Conservation (phyloP, 2,888 invertebrate species). For the Eueremaeus valkanovi region DNA sequence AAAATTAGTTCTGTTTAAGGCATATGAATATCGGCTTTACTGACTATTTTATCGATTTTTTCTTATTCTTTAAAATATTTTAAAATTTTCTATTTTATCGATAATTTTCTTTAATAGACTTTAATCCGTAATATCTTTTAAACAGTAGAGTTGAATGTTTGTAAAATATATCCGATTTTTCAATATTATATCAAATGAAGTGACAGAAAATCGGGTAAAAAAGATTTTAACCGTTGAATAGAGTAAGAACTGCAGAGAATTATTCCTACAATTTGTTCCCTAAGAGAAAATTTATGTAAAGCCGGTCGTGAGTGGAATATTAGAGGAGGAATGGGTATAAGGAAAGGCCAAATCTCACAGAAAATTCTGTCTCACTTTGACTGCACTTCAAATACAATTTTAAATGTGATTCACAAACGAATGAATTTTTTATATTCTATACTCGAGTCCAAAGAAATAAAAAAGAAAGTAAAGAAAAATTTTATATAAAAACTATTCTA, state of each 20-base stretch:
- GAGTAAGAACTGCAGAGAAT: not conserved
- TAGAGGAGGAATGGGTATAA: not conserved
- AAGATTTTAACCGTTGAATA: not conserved
- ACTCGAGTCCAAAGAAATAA: not conserved
- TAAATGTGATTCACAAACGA: constrained; percentile 6
- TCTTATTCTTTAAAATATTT: too few species aligned
- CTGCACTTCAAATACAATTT: not conserved
- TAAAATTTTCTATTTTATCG: not conserved
- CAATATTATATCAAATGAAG: constrained; percentile 1
- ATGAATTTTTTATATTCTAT: too few species aligned
- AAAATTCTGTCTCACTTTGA: not conserved
- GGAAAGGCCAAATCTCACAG: not conserved
- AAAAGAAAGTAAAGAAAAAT: too few species aligned
- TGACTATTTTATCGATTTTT: not conserved
- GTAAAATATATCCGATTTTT: not conserved
- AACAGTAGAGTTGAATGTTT: not conserved
- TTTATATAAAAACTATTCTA: constrained; percentile 3
- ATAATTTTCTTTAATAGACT: not conserved
- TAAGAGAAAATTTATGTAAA: not conserved
- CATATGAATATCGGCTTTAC: constrained; percentile 3
- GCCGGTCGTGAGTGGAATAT: not conserved
- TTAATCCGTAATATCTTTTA: not conserved
- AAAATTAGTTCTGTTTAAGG: not conserved
- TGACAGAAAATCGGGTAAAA: not conserved
- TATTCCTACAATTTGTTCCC: not conserved